These are phyloP conservation scores for Lepidurus arcticus DNA, from an alignment of 1,140 invertebrate genomes.

Conservation along the genomic window DNA sequence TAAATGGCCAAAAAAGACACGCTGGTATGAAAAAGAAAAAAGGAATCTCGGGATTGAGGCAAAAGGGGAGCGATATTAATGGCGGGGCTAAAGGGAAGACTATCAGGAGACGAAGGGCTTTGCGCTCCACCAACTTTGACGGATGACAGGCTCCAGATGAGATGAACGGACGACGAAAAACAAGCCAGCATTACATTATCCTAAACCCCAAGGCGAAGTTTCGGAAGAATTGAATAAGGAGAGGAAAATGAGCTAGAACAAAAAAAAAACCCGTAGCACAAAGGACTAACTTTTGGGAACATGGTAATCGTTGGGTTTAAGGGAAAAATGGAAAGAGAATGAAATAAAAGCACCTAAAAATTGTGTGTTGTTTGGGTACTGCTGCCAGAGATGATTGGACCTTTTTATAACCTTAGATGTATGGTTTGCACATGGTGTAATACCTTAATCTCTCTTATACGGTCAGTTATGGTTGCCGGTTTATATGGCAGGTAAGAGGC, in stretches of 20 bases:
- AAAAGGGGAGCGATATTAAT: slow-evolving; percentile 22
- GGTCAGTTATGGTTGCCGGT: background rate
- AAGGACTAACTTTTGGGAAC: background rate
- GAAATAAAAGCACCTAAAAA: background rate
- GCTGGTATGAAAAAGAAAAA: background rate
- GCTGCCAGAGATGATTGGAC: slow-evolving; percentile 12
- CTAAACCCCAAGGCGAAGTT: slow-evolving; percentile 21
- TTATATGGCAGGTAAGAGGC: slow-evolving; percentile 18
- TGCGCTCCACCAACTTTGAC: slow-evolving; percentile 20
- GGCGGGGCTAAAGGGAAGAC: slow-evolving; percentile 4
- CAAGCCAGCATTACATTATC: slow-evolving; percentile 19
- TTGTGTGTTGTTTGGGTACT: background rate
- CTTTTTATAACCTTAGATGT: background rate
- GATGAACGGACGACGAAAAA: slow-evolving; percentile 18
- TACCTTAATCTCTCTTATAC: slow-evolving; percentile 16
- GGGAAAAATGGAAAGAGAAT: background rate
- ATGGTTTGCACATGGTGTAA: background rate
- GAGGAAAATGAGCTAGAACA: background rate
- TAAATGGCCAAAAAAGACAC: background rate
- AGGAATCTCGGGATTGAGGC: slow-evolving; percentile 4
- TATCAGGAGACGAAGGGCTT: slow-evolving; percentile 21
- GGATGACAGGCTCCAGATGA: slow-evolving; percentile 20
- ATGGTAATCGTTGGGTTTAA: background rate
- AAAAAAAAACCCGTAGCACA: background rate
- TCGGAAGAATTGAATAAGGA: slow-evolving; percentile 22